Conservation (phyloP, 1,140 invertebrate species). For the Notospermus geniculatus region DNA sequence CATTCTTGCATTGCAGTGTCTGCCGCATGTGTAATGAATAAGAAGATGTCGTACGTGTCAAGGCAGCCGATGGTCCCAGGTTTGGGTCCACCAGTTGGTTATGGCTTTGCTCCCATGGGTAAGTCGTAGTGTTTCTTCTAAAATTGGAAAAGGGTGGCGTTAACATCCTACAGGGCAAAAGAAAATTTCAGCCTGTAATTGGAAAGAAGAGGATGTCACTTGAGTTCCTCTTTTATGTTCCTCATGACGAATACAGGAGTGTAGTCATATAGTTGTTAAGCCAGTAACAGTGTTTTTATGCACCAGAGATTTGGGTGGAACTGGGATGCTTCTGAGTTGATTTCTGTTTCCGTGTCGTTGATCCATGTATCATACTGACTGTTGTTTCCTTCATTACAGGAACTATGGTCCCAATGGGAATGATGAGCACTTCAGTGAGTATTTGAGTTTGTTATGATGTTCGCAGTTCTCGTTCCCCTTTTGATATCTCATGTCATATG, state of each 20-base stretch:
- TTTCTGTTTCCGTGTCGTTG: too few species aligned
- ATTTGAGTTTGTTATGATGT: too few species aligned
- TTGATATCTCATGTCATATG: too few species aligned
- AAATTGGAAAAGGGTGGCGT: neutral
- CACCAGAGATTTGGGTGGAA: too few species aligned
- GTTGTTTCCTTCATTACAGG: conserved; percentile 31
- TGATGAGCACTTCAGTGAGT: conserved; percentile 26
- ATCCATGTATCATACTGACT: too few species aligned
- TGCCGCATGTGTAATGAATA: conserved; percentile 4
- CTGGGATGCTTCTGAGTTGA: too few species aligned
- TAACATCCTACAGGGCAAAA: neutral
- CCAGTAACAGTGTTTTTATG: too few species aligned
- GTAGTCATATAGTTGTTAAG: neutral
- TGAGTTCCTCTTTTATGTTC: neutral
- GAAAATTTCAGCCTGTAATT: neutral
- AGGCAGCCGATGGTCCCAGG: conserved; percentile 48
- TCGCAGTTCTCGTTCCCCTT: too few species aligned
- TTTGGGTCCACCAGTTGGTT: conserved; percentile 42
- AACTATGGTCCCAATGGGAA: conserved; percentile 47
- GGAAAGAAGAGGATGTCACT: neutral
- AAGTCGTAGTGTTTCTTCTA: conserved; percentile 17
- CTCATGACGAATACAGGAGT: neutral
- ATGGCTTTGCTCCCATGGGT: conserved; percentile 52
- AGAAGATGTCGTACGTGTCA: conserved; percentile 54
- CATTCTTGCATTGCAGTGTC: too few species aligned